Evolutionary conservation across 2,113 vertebrate species (phyloP).

Genomic region (Tapirus terrestris): DNA sequence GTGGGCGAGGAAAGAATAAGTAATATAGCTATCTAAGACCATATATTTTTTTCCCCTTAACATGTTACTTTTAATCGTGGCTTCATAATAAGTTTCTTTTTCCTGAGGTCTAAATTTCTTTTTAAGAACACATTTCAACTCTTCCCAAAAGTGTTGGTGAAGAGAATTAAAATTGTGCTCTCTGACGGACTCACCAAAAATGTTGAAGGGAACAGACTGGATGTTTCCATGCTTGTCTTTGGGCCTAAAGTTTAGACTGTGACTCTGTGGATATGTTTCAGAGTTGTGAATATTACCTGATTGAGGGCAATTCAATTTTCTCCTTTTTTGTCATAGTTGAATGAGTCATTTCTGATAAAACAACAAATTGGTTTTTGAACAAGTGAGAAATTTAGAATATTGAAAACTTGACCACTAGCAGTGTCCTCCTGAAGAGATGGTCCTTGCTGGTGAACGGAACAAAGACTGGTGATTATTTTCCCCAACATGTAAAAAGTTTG

Average conservation of each 20-base stretch:
- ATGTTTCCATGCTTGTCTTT: background rate
- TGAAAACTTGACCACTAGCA: background rate
- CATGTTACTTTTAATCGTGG: conserved; percentile 2
- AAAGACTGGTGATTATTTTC: background rate
- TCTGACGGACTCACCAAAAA: background rate
- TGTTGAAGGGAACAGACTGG: background rate
- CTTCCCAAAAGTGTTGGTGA: background rate
- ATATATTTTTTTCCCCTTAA: background rate
- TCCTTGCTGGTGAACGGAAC: background rate
- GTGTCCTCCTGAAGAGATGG: background rate
- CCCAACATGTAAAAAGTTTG: background rate
- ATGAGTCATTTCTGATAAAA: conserved; percentile 19
- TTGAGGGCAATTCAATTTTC: background rate
- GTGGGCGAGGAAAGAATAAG: background rate
- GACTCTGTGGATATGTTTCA: background rate
- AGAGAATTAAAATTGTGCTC: background rate
- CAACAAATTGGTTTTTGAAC: background rate
- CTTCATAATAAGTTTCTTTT: background rate
- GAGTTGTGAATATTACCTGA: background rate
- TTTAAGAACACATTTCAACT: background rate
- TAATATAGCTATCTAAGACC: background rate
- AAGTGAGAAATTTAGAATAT: background rate
- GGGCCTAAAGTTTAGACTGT: background rate
- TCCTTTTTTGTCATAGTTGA: background rate
- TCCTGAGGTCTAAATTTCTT: background rate